phyloP scores from a whole-genome alignment of 2,113 vertebrate genomes.

The Macquaria australasica region DNA sequence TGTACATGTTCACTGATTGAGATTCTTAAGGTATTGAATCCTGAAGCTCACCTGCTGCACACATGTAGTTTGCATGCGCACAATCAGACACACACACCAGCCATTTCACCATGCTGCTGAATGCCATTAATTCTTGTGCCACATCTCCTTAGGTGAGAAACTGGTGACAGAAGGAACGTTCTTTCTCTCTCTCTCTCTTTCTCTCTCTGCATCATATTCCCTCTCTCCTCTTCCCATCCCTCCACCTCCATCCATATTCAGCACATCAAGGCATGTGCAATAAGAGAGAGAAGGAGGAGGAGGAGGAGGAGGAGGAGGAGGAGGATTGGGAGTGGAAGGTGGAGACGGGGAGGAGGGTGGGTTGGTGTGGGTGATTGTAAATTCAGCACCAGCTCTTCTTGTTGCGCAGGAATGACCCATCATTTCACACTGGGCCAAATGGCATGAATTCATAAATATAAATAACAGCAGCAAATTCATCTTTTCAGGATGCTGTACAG shows the following conservation, averaged over 20 bases:
- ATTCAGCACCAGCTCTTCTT: constrained; percentile 87
- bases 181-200: constrained; percentile 28
- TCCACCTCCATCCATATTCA: constrained; percentile 85
- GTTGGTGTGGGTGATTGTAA: constrained; percentile 79
- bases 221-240: constrained; percentile 35
- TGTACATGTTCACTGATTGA: constrained; percentile 46
- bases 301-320: constrained; percentile 22
- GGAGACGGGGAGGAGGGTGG: constrained; percentile 19
- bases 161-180: constrained; percentile 77
- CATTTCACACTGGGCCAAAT: constrained; percentile 87
- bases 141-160: constrained; percentile 79
- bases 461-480: constrained; percentile 84
- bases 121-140: constrained; percentile 72
- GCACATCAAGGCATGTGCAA: constrained; percentile 80
- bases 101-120: constrained; percentile 69
- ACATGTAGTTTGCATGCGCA: constrained; percentile 37
- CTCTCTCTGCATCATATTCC: constrained; percentile 25
- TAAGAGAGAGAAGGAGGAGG: constrained; percentile 55
- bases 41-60: constrained; percentile 56
- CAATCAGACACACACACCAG: constrained; percentile 59
- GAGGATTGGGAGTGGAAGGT: constrained; percentile 29
- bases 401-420: constrained; percentile 88
- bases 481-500: constrained; percentile 80
- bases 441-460: constrained; percentile 90
- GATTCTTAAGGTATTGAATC: constrained; percentile 50